Percentiles rank a stretch among this genome's conserved stretches.
Conservation (phyloP, 2,113 vertebrate species). For the Aspidoscelis tigris region DNA sequence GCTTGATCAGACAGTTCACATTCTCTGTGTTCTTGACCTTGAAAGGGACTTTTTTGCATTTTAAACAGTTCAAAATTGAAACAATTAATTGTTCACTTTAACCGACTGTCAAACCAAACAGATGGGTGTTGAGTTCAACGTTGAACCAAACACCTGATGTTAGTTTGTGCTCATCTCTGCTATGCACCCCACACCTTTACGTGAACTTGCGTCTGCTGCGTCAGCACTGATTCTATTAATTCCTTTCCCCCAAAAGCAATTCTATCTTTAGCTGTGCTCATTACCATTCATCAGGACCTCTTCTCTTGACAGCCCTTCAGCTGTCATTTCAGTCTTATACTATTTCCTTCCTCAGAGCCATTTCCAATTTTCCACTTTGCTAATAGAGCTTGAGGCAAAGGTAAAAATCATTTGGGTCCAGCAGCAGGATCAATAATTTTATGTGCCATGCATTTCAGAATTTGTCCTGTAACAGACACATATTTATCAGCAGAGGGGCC, state of each 20-base stretch:
- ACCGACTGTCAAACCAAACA: too few relatives aligned
- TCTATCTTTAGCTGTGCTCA: constrained; percentile 47
- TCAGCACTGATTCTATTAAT: constrained; percentile 52
- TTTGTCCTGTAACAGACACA: constrained; percentile 19
- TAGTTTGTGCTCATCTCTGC: too few relatives aligned
- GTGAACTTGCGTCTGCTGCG: constrained; percentile 10
- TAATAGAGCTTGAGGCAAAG: constrained; percentile 48
- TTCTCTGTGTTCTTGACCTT: too few relatives aligned
- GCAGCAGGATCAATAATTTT: constrained; percentile 58
- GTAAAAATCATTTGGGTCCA: constrained; percentile 56
- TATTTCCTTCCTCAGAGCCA: constrained; percentile 51
- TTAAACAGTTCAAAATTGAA: too few relatives aligned
- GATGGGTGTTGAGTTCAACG: too few relatives aligned
- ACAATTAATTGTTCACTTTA: too few relatives aligned
- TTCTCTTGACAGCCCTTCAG: constrained; percentile 41
- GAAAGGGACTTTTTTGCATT: too few relatives aligned
- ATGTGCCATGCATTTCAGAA: constrained; percentile 46
- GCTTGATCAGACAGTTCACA: too few relatives aligned
- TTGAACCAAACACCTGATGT: too few relatives aligned
- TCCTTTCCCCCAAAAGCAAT: constrained; percentile 35
- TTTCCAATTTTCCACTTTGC: constrained; percentile 61
- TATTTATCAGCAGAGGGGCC: neutral
- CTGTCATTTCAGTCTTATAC: constrained; percentile 39
- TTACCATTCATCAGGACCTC: constrained; percentile 58
- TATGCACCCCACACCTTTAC: constrained; percentile 26